Evolutionary conservation across 2,113 vertebrate genomes (phyloP), one percentile per base, ranked within the genome.

Genomic region (Trichechus manatus): DNA sequence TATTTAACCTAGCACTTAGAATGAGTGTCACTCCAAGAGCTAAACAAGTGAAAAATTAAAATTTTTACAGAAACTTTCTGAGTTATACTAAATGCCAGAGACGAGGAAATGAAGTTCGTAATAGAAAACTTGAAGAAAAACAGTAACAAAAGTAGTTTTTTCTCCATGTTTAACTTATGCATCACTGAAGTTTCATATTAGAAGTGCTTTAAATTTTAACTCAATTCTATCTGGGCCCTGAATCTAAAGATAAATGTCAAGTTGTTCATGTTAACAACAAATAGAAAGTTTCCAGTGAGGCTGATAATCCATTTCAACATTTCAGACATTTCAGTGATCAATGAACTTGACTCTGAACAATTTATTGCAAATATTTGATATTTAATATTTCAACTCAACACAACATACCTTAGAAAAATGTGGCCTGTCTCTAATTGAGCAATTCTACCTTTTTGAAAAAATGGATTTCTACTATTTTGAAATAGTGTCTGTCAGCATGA

Each of bases 281-380:
- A 81, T 66, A 81, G 5, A 42, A 89, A 50, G 42, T 17, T 25
- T 36, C 36, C 44, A 56, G 70, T 64, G 75, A 89, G 14, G 6
- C 61, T 86, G 20, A 72, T 47, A 82, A 70, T 23, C 63, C 17
- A 77, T 61, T 87, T 91, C 68, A 80, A 0, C 0, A 93, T 97
- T 93, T 89, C 89, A 91, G 27, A 86, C 14, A 83, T 97, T 97
- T 98, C 89, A 77, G 93, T 88, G 83, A 97, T 98, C 50, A n/a
- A 47, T 98, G 97, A 98, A 98, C 97, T 98, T 89, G 81, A 89
- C 93, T 97, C 92, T 72, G 92, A 96, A 95, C 97, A 95, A 97
- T 95, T 79, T 95, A 89, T 89, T 50, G 39, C 44, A 94, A 83
- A 75, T 93, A 93, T 96, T 97, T 97, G 75, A 97, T 66, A 96